Evolutionary conservation across 2,113 vertebrate species (phyloP), one percentile per base, ranked within the genome.

Genomic region (Trachemys scripta): DNA sequence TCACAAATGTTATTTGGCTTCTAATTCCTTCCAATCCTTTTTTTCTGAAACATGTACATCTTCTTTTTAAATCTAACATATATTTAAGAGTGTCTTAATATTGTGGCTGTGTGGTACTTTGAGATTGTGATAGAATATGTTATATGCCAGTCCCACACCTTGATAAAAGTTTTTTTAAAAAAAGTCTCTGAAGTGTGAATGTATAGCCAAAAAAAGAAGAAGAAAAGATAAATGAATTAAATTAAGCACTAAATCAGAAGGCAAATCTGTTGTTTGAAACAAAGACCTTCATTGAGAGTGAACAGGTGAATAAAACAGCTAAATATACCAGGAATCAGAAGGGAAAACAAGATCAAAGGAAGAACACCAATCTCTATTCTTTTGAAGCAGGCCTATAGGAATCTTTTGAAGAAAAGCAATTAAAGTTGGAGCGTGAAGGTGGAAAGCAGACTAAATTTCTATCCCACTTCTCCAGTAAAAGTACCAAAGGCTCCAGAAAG

Each of bases 271-370:
- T 89, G 2, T 69, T 85, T 80, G 54, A 84, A 95, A 88, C 13
- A 87, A 83, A 82, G 3, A 0, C 51, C 79, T 90, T 6, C 4
- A 22, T 2, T 78, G 25, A 88, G 72, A 85, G 22, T 3, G 79
- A 86, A 56, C n/a, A 47, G 25, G 29, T 56, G n/a, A 80, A 84
- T 82, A 89, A 8, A 87, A 3, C 35, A 72, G 45, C 5, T 38
- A 90, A 75, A 91, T 92, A 80, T 82, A 72, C 53, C 47, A 8
- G 89, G 83, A 49, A 94, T 90, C 65, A 76, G 19, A 72, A 65
- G 4, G 5, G 7, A 57, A 79, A 86, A 29, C 0, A 81, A 90
- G 53, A 97, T 97, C 49, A 97, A 97, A 95, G 89, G 13, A 94
- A 78, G 7, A 84, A 87, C 57, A 45, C 1, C 10, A 49, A 50